These are phyloP conservation scores for Calvadosia cruxmelitensis DNA, from an alignment of 30 jellyfish, hydroid and myxozoan species.

Conservation along the genomic window DNA sequence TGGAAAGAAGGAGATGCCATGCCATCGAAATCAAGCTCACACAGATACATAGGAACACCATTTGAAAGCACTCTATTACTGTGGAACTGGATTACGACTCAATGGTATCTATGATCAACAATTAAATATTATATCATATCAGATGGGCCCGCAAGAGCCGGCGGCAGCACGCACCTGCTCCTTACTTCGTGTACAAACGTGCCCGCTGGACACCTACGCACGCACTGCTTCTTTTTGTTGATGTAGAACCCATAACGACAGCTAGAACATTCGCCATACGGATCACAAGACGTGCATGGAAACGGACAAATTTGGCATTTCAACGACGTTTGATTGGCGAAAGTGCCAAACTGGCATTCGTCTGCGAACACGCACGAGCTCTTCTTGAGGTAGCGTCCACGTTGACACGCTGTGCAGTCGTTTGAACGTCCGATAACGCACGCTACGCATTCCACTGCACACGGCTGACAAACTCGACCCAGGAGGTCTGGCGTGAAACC, in stretches of 20 bases:
- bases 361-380: constrained; percentile 49
- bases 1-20: too few species aligned
- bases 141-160: neutral
- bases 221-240: constrained; percentile 42
- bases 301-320: constrained; percentile 69
- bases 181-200: constrained; percentile 28
- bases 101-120: neutral
- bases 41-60: too few species aligned
- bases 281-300: constrained; percentile 65
- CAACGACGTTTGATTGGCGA: constrained; percentile 53
- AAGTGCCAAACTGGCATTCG: constrained; percentile 54
- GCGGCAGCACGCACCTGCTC: constrained; percentile 7
- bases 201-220: constrained; percentile 65
- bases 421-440: constrained; percentile 35
- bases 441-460: neutral
- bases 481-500: neutral
- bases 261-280: constrained; percentile 39
- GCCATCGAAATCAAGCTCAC: too few species aligned
- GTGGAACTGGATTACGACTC: too few species aligned
- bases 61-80: too few species aligned
- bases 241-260: constrained; percentile 43
- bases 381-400: constrained; percentile 35
- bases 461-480: neutral
- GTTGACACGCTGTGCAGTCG: constrained; percentile 56
- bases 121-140: neutral